Evolutionary conservation across 1,140 invertebrate species (phyloP), one percentile per base, ranked within the genome.

Genomic region (Octopus sinensis): DNA sequence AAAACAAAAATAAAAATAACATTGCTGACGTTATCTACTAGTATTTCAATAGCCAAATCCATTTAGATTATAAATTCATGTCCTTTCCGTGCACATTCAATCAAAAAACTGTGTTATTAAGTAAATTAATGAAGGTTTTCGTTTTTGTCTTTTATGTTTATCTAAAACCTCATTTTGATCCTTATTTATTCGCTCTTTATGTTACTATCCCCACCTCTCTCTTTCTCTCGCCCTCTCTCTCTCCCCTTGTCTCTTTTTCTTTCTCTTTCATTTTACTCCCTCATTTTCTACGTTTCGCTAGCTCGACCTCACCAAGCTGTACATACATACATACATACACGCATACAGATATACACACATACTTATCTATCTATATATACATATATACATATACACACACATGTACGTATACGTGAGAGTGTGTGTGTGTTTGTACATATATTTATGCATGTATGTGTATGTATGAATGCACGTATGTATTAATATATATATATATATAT

Each of bases 401-500:
- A 62, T 17, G 17, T 62, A 62, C 4, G 17, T 62, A 17, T 62
- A 62, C 17, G 56, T 62, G 17, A 12, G 56, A 12, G 17, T 62
- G 56, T 62, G 17, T 62, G 56, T 3, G 17, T 62, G 17, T 62
- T 12, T 62, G 56, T 62, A 62, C 17, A 2, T 62, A 62, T 62
- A 17, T 62, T 12, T 62, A 62, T 54, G 56, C 23, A 43, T 53
- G 53, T 54, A 43, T 79, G 71, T 75, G 53, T 53, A 68, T 56
- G 54, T 68, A 13, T 82, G 53, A 82, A 56, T 82, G 78, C 78
- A 62, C 78, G 56, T 82, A 53, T 77, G 62, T 81, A 62, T 82
- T n/a, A n/a, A n/a, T n/a, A 62, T 82, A 53, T 82, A 62, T 78
- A 62, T 77, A 62, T 78, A 73, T 82, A 62, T 82, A 62, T 78